Conservation (phyloP, 2,797 vertebrate genomes). For the Pipistrellus pygmaeus region DNA sequence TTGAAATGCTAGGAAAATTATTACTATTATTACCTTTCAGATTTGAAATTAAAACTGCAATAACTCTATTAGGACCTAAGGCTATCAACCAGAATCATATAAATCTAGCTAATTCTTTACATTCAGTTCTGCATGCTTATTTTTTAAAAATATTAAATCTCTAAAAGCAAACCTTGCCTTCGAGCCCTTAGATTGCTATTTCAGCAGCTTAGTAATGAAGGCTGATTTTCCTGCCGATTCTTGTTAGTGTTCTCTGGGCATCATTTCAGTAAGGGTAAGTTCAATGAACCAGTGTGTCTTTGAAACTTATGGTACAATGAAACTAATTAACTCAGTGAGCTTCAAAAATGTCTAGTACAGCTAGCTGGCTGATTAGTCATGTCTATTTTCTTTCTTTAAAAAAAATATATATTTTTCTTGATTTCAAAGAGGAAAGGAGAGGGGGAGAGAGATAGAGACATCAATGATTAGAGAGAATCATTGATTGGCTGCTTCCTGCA, state of each 20-base stretch:
- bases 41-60: constrained; percentile 37
- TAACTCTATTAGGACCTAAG: background rate
- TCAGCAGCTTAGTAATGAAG: constrained; percentile 75
- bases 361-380: constrained; percentile 31
- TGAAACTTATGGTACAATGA: constrained; percentile 33
- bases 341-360: constrained; percentile 55
- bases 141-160: background rate
- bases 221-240: constrained; percentile 75
- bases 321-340: constrained; percentile 67
- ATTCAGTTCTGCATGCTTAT: background rate
- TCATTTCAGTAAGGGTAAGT: constrained; percentile 48
- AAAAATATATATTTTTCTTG: constrained; percentile 1
- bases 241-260: constrained; percentile 57
- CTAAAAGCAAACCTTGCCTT: background rate
- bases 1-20: background rate
- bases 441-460: too few relatives aligned
- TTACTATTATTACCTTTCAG: background rate
- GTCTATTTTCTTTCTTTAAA: constrained; percentile 53
- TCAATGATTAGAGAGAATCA: too few relatives aligned
- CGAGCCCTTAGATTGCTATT: constrained; percentile 11
- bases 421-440: too few relatives aligned
- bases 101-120: background rate
- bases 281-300: constrained; percentile 55
- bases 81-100: background rate
- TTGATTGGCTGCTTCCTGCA: too few relatives aligned